Percentiles rank a stretch among this genome's conserved stretches.
Evolutionary conservation across 2,888 invertebrate genomes (phyloP).

Genomic region (Plebejus melissa): DNA sequence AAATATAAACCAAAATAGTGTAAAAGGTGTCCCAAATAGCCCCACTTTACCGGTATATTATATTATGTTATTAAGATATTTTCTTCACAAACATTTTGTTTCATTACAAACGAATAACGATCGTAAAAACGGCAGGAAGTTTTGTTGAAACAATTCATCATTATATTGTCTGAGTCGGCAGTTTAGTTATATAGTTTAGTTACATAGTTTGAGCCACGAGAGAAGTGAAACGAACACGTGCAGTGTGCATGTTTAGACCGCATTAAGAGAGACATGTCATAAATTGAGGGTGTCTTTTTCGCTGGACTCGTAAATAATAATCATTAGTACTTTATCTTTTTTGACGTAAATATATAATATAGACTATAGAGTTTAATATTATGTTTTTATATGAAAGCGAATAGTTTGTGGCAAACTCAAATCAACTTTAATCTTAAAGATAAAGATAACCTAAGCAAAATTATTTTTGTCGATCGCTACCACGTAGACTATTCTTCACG

Average conservation of each 20-base stretch:
- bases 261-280: conserved; percentile 1
- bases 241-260: conserved; percentile 4
- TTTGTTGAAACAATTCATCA: not conserved
- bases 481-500: no score
- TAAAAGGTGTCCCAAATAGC: no score
- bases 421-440: not conserved
- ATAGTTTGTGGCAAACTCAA: not conserved
- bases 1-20: no score
- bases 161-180: not conserved
- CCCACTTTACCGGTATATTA: no score
- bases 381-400: conserved; percentile 1
- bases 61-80: not conserved
- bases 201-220: not conserved
- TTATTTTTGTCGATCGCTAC: no score
- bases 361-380: not conserved
- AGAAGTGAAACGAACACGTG: not conserved
- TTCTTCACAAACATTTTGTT: not conserved
- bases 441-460: no score
- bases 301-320: conserved; percentile 5
- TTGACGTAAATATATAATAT: not conserved
- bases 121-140: not conserved
- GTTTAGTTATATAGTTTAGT: not conserved
- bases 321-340: not conserved
- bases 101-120: not conserved
- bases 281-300: not conserved